Evolutionary conservation across 2,797 vertebrate genomes (phyloP).

Genomic region (Phrynocephalus forsythii): DNA sequence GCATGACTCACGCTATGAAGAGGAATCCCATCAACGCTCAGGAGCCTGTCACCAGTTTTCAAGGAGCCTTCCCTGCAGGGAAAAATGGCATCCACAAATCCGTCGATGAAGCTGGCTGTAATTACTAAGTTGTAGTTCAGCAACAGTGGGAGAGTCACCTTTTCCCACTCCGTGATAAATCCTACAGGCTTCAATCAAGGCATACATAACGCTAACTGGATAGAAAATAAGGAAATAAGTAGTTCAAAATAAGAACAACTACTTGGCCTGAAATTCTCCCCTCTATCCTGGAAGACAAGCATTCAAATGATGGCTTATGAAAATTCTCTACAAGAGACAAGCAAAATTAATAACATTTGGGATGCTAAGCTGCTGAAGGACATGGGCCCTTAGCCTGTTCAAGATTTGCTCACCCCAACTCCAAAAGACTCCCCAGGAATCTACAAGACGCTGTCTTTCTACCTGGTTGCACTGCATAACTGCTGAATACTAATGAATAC

Average conservation of each 20-base stretch:
- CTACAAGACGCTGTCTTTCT: too few relatives aligned
- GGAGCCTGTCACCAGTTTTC: conserved; percentile 89
- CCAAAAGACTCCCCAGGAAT: too few relatives aligned
- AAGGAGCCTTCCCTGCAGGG: conserved; percentile 90
- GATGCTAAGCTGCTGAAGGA: background rate
- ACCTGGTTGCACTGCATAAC: too few relatives aligned
- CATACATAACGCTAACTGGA: background rate
- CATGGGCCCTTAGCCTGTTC: too few relatives aligned
- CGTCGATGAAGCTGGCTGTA: too few relatives aligned
- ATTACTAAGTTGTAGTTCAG: too few relatives aligned
- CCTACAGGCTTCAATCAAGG: background rate
- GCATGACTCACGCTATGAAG: conserved; percentile 88
- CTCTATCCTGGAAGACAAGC: background rate
- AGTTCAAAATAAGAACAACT: background rate
- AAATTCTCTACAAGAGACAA: conserved; percentile 1
- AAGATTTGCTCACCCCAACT: too few relatives aligned
- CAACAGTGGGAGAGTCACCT: background rate
- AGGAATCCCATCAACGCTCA: conserved; percentile 91
- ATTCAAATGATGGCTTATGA: conserved; percentile 9
- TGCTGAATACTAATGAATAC: too few relatives aligned
- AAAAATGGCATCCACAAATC: conserved; percentile 21
- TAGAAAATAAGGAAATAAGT: background rate
- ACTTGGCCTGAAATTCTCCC: background rate
- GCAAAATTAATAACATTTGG: background rate
- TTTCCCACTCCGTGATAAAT: background rate